Percentiles rank a stretch among this genome's conserved stretches.
Conservation (phyloP, 2,888 invertebrate genomes). For the Agrotis clavis region DNA sequence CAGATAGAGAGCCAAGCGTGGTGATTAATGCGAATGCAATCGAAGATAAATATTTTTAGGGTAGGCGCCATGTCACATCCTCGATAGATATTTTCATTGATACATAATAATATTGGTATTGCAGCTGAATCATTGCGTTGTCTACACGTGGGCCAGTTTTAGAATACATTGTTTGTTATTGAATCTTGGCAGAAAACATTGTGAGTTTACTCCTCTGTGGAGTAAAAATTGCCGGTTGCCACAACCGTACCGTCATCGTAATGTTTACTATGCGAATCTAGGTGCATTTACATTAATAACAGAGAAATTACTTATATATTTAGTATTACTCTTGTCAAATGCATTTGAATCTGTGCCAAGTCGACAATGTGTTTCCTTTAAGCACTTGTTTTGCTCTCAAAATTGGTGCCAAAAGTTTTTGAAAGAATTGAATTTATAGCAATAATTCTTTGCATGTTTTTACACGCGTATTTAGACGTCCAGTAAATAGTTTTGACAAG, state of each 20-base stretch:
- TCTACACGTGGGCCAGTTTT: conserved; percentile 31
- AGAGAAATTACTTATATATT: conserved; percentile 4
- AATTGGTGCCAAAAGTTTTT: conserved; percentile 1
- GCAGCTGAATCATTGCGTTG: conserved; percentile 25
- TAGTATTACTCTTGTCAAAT: conserved; percentile 4
- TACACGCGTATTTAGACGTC: no score
- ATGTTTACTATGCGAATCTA: conserved; percentile 32
- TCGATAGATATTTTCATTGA: conserved; percentile 5
- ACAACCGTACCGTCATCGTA: conserved; percentile 26
- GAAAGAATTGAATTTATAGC: no score
- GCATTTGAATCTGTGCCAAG: conserved; percentile 19
- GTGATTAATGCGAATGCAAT: not conserved
- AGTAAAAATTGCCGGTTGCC: conserved; percentile 58
- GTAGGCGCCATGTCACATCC: conserved; percentile 8
- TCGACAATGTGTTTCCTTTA: not conserved
- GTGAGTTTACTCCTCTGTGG: conserved; percentile 58
- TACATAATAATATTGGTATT: not conserved
- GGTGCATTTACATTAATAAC: conserved; percentile 16
- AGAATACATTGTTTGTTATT: conserved; percentile 56
- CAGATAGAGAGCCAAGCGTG: conserved; percentile 9
- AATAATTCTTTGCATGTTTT: no score
- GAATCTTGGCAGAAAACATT: conserved; percentile 65
- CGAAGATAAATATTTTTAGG: conserved; percentile 3
- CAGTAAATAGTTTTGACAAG: not conserved
- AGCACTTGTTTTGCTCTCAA: no score